Base-by-base conservation (phyloP, 2,888 invertebrate genomes). In the Watsonalla cultraria region DNA sequence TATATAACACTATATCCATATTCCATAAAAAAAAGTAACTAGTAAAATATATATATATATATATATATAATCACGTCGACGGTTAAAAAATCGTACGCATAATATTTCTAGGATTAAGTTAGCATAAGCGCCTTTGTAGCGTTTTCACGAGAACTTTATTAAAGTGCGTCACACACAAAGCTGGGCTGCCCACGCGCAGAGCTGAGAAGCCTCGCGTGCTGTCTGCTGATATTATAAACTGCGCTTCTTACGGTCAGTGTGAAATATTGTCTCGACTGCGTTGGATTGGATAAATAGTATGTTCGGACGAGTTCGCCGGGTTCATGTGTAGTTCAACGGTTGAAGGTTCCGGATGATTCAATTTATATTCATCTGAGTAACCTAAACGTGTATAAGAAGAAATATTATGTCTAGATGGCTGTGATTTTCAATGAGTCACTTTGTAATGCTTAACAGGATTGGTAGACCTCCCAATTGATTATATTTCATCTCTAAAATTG, bases 71-170 rank as follows among this genome's bases (percentile, higher is more conserved):
- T 24, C 24, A 24, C 24, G 24, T 24, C 24, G 4, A 24, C 24
- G 24, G 4, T n/a, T 24, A 24, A 24, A 24, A 24, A 24, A 24
- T 24, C 24, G 24, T 2, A 24, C 24, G 78, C 75, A 83, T 81
- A 80, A 79, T 79, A 82, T 83, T 80, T 80, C 78, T 78, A 79
- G 81, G 81, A 84, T 85, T 80, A 82, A 84, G 80, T 84, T 82
- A 76, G 76, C 76, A 72, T 74, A 72, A 70, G 69, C 65, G 59
- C 75, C 78, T 84, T 82, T 84, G 84, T 84, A 78, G 72, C 72
- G 68, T 79, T 83, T 85, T 78, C 84, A 81, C 76, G 80, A 81
- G 81, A 79, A 82, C 79, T 84, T 84, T 84, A 84, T 83, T 85
- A 84, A 83, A 81, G 74, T 79, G 71, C 78, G 75, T 75, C 77